Percentiles rank a stretch among this genome's conserved stretches.
These are phyloP conservation scores for Poeciliopsis turneri DNA, from an alignment of 2,797 vertebrate genomes.

Conservation along the genomic window DNA sequence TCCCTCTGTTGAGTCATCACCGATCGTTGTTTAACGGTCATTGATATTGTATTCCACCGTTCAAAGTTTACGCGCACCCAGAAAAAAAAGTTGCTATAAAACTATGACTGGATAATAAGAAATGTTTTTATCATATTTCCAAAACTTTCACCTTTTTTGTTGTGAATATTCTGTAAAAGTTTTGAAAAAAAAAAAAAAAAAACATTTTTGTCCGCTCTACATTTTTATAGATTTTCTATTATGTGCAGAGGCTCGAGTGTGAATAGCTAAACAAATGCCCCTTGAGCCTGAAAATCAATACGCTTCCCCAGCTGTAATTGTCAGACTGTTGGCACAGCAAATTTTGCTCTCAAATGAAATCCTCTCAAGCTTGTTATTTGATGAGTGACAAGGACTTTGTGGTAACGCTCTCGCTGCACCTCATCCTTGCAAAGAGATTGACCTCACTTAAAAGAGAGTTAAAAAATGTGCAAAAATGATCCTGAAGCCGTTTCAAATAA, in stretches of 20 bases:
- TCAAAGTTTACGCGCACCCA: neutral
- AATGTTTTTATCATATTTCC: neutral
- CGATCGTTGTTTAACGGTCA: neutral
- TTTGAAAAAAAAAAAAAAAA: neutral
- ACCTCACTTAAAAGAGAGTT: neutral
- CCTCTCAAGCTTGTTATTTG: constrained; percentile 18
- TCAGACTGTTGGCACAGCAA: constrained; percentile 28
- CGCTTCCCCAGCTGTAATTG: constrained; percentile 2
- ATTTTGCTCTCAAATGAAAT: constrained; percentile 32
- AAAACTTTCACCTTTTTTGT: neutral
- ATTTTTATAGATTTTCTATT: constrained; percentile 41
- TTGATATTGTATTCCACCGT: neutral
- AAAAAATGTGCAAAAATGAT: neutral
- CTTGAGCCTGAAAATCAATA: constrained; percentile 35
- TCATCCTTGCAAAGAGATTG: neutral
- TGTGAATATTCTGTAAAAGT: constrained; percentile 22
- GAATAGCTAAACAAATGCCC: constrained; percentile 39
- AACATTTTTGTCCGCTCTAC: neutral
- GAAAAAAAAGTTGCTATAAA: neutral
- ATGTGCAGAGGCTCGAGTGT: constrained; percentile 1
- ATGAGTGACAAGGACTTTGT: constrained; percentile 4
- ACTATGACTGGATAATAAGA: neutral
- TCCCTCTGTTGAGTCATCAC: constrained; percentile 21
- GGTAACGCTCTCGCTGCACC: neutral
- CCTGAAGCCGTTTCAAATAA: neutral